Evolutionary conservation across 2,113 vertebrate species (phyloP), one percentile per base, ranked within the genome.

Genomic region (Periophthalmodon schlosseri): DNA sequence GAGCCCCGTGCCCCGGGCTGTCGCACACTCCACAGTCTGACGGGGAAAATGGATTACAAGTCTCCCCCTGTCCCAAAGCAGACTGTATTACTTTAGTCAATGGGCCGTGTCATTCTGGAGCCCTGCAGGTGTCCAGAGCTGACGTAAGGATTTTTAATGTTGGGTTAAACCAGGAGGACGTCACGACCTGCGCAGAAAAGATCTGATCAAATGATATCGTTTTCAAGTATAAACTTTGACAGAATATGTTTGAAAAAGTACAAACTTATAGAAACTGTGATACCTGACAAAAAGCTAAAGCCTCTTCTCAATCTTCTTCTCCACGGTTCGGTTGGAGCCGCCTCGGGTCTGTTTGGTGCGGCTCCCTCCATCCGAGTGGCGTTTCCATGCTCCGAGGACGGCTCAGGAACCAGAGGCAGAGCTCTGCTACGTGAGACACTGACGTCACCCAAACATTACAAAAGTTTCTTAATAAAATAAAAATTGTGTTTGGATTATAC

Each of bases 11-110:
- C 28, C 68, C 76, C 52, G 39, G 44, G 74, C 52, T 57, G 33
- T 0, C 7, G 65, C 77, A 73, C 68, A 56, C 73, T 78, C 76
- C 79, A 70, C 54, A 14, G 72, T 64, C 34, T 44, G 63, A 65
- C 34, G 12, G 63, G 5, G 34, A 34, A n/a, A 44, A 65, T 44
- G 34, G 34, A 65, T 65, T n/a, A 44, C 63, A 65, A 36, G 16
- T 15, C 16, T 1, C 33, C 28, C 60, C 36, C 61, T 2, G 18
- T 65, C 63, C 63, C 34, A 65, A 12, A 44, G 63, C 63, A 44
- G 63, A 21, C 63, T n/a, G 18, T 44, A 21, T 39, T 34, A 36
- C 33, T 64, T 64, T 65, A 34, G 63, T 65, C 63, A 65, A 65
- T 65, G 63, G 63, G 33, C 34, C 63, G n/a, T 65, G 44, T 65